Conservation (phyloP, 2,113 vertebrate genomes). For the Taurulus bubalis region DNA sequence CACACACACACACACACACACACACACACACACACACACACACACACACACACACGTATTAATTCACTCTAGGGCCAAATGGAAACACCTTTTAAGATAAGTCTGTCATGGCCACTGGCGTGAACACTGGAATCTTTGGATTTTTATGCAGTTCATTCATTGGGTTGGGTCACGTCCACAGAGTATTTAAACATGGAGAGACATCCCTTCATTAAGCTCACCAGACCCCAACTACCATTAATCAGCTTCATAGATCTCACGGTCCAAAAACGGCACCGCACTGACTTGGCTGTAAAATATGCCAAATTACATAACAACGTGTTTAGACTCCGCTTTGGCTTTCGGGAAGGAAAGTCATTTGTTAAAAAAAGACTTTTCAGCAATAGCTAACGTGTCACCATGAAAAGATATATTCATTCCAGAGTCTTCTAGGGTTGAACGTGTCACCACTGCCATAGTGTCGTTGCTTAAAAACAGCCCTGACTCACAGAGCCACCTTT, state of each 20-base stretch:
- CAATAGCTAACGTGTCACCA: constrained; percentile 37
- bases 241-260: constrained; percentile 16
- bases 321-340: constrained; percentile 38
- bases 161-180: neutral
- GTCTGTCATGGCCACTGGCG: constrained; percentile 35
- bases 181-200: constrained; percentile 11
- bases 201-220: neutral
- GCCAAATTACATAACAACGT: constrained; percentile 25
- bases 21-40: constrained; percentile 1
- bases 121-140: constrained; percentile 15
- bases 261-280: constrained; percentile 12
- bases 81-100: constrained; percentile 47
- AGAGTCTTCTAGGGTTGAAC: constrained; percentile 40
- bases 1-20: neutral
- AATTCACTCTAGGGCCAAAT: constrained; percentile 49
- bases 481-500: constrained; percentile 50
- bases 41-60: neutral
- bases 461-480: constrained; percentile 50
- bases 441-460: constrained; percentile 41
- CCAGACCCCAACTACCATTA: constrained; percentile 34
- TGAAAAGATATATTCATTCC: constrained; percentile 62
- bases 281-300: constrained; percentile 26
- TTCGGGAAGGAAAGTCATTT: constrained; percentile 42
- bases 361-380: constrained; percentile 48
- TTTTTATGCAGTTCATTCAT: constrained; percentile 37